Evolutionary conservation across 2,113 vertebrate genomes (phyloP), one percentile per base, ranked within the genome.

Genomic region (Danionella cerebrum): DNA sequence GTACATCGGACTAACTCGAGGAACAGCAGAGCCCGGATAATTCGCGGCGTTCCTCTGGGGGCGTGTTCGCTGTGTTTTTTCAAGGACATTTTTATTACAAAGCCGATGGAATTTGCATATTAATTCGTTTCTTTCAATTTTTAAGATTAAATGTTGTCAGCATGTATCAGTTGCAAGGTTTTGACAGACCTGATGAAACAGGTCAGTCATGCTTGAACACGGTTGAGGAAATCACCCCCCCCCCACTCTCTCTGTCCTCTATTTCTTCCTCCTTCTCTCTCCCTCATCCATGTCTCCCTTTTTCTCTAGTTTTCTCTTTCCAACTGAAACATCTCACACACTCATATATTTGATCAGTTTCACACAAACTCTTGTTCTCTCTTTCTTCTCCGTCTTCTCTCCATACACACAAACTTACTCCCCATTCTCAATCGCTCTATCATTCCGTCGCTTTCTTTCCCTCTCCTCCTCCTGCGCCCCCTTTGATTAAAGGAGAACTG

Each of bases 81-180:
- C 95, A 97, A 98, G 94, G 95, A 95, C 94, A 91, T 95, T 97
- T 97, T 93, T 94, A 94, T 95, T 94, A 94, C 94, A 96, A 96
- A 94, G 92, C 91, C 93, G 93, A 92, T 93, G 90, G 93, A 94
- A 98, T 98, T 98, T 97, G 93, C 95, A 98, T 97, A 95, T 97
- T 98, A 96, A 98, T 98, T 98, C 92, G 95, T 97, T 97, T 94
- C 95, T 96, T 98, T 97, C 95, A 94, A 92, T 98, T 94, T 95
- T 94, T 93, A 93, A 95, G 92, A 98, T 97, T 95, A 98, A 95
- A 94, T 91, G 91, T 97, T 96, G 94, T 96, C 93, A 96, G 93
- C 93, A 96, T 90, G 90, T 93, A 96, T 96, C 94, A 96, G 91
- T n/a, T 91, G 91, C 90, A 90, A 87, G 89, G 82, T 90, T 88